Conservation (phyloP, 2,797 vertebrate genomes). For the Coregonus ussuriensis region DNA sequence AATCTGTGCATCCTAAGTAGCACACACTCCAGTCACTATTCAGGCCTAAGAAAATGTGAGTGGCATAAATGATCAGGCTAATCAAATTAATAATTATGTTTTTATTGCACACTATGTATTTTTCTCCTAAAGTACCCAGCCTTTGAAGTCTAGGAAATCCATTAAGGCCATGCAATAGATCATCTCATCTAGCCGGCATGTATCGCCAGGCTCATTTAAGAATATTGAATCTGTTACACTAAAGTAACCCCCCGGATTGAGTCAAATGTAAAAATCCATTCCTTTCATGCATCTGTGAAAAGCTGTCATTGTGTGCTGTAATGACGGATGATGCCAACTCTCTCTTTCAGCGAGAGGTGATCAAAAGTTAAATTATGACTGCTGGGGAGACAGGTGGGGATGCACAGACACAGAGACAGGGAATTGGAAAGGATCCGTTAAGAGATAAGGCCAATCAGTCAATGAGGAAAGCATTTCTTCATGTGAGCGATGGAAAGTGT, state of each 20-base stretch:
- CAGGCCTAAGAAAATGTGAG: constrained; percentile 38
- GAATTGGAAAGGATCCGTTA: constrained; percentile 66
- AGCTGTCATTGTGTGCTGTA: constrained; percentile 74
- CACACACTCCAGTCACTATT: constrained; percentile 29
- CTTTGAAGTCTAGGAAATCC: constrained; percentile 76
- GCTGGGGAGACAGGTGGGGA: constrained; percentile 58
- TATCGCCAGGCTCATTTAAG: constrained; percentile 75
- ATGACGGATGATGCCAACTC: constrained; percentile 75
- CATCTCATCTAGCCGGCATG: constrained; percentile 74
- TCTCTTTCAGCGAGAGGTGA: constrained; percentile 68
- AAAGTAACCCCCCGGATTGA: constrained; percentile 80
- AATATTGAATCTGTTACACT: constrained; percentile 86
- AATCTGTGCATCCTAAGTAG: constrained; percentile 11
- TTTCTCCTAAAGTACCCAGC: constrained; percentile 63
- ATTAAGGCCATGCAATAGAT: constrained; percentile 80
- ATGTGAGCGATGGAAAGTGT: constrained; percentile 56
- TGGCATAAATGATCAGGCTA: constrained; percentile 73
- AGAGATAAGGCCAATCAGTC: constrained; percentile 73
- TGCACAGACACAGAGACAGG: constrained; percentile 55
- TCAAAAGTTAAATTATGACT: constrained; percentile 79
- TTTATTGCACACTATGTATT: constrained; percentile 77
- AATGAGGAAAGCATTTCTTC: constrained; percentile 43
- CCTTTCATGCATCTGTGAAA: constrained; percentile 75
- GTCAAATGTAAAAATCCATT: constrained; percentile 83
- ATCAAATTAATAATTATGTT: constrained; percentile 82